Base-by-base conservation (phyloP, 2,797 vertebrate species). In the Siniperca undulata region DNA sequence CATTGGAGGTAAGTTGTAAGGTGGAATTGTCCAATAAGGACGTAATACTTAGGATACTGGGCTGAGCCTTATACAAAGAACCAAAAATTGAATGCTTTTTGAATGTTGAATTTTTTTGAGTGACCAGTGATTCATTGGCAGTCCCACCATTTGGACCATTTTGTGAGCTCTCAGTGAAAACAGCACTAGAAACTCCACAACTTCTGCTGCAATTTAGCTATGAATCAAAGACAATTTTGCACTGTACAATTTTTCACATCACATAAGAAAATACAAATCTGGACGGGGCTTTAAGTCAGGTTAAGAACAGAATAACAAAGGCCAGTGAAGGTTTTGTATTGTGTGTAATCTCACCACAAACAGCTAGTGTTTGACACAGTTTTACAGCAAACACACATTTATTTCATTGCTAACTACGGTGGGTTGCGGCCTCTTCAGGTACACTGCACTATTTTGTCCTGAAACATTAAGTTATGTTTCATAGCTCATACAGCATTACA, bases 381-480 rank as follows among this genome's bases (percentile, higher is more conserved):
- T 85, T 64, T 50, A 48, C 27, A 70, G 44, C 12, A 77, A 52
- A 20, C 36, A 50, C 44, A 66, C 77, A 34, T 60, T 78, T 69
- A 58, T 59, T 68, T 74, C 73, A 67, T 27, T 53, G 58, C 40
- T 16, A 70, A 66, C 74, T 74, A 20, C 2, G 16, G 48, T 20
- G 40, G 17, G 70, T 7, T 70, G 71, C 12, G 60, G 77, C 81
- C 62, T 68, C 81, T 77, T 56, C 81, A 81, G 83, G 88, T 83
- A 56, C 79, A 64, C 71, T 4, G 76, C 73, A 30, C 75, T 71
- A 40, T 83, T 92, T 79, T 82, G 81, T 87, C 81, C 71, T 4
- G 78, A 58, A 92, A 81, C 89, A 80, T 83, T 68, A 80, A 86
- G 87, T 77, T 85, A 87, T 93, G 92, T 94, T 94, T 95, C 84